Conservation (phyloP, 2,888 invertebrate genomes). For the Polyploca ridens region DNA sequence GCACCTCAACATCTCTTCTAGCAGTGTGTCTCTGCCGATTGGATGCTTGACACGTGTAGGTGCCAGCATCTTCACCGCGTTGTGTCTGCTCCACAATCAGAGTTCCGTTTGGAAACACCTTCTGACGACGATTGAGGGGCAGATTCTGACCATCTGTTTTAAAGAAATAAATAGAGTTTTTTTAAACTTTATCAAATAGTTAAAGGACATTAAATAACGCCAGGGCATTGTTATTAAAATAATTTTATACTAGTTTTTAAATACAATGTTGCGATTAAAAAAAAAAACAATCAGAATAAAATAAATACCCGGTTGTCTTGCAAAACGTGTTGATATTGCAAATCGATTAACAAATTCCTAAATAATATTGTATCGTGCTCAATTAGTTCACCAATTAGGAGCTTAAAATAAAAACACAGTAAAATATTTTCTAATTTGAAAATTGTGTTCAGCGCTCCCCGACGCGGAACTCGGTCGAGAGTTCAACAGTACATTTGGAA, state of each 20-base stretch:
- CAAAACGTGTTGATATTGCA: not conserved
- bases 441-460: conserved; percentile 37
- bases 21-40: conserved; percentile 93
- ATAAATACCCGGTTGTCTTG: not conserved
- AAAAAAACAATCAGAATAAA: not conserved
- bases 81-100: conserved; percentile 94
- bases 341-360: no score
- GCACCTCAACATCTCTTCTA: conserved; percentile 89
- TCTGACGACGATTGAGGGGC: conserved; percentile 94
- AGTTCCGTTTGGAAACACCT: conserved; percentile 94
- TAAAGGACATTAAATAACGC: no score
- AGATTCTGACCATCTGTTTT: conserved; percentile 91
- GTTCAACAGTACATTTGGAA: conserved; percentile 42
- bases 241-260: no score
- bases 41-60: conserved; percentile 95
- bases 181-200: no score
- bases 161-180: conserved; percentile 11
- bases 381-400: conserved; percentile 25
- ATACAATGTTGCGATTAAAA: no score
- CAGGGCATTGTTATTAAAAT: no score
- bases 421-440: conserved; percentile 53
- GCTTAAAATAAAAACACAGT: conserved; percentile 33
- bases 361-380: not conserved
- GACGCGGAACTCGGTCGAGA: conserved; percentile 40
- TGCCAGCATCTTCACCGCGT: conserved; percentile 93